These are phyloP conservation scores for Junonia oenone DNA, from an alignment of 2,888 invertebrate genomes.

Conservation along the genomic window DNA sequence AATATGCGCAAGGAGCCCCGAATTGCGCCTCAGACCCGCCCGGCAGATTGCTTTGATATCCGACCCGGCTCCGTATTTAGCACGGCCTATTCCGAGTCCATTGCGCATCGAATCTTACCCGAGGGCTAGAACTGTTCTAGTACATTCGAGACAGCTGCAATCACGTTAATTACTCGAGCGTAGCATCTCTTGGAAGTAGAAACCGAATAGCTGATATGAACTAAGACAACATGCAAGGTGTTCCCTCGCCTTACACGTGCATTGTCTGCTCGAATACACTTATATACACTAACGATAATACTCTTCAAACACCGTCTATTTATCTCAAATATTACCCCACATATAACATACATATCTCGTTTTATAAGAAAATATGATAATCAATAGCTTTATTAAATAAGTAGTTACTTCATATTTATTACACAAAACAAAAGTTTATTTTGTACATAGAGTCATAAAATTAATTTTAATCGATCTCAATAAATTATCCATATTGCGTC, in stretches of 20 bases:
- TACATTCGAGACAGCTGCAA: slow-evolving; percentile 43
- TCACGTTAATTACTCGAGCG: slow-evolving; percentile 58
- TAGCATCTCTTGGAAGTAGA: slow-evolving; percentile 17
- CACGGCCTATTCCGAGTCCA: slow-evolving; percentile 42
- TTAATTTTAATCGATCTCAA: too few relatives aligned
- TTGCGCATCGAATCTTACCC: slow-evolving; percentile 49
- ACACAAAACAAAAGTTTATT: too few relatives aligned
- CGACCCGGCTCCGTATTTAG: slow-evolving; percentile 49
- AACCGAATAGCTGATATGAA: slow-evolving; percentile 24
- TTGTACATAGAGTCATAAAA: too few relatives aligned
- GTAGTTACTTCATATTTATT: too few relatives aligned
- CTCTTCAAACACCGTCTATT: not conserved
- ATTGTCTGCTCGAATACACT: not conserved
- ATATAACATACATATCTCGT: too few relatives aligned
- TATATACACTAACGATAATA: not conserved
- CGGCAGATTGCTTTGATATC: slow-evolving; percentile 72
- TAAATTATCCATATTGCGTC: too few relatives aligned
- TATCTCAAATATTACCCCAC: not conserved
- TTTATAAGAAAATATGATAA: not conserved
- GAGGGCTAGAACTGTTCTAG: slow-evolving; percentile 46
- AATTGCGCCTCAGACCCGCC: slow-evolving; percentile 61
- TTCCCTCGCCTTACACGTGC: not conserved
- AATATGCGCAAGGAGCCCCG: slow-evolving; percentile 78
- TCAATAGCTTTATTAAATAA: too few relatives aligned
- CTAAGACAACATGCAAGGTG: slow-evolving; percentile 2